A percentile compares a stretch with the other conserved stretches of the same genome.
These are phyloP conservation scores for Drosophila mettleri DNA, from an alignment of 2,888 invertebrate genomes.

Conservation along the genomic window DNA sequence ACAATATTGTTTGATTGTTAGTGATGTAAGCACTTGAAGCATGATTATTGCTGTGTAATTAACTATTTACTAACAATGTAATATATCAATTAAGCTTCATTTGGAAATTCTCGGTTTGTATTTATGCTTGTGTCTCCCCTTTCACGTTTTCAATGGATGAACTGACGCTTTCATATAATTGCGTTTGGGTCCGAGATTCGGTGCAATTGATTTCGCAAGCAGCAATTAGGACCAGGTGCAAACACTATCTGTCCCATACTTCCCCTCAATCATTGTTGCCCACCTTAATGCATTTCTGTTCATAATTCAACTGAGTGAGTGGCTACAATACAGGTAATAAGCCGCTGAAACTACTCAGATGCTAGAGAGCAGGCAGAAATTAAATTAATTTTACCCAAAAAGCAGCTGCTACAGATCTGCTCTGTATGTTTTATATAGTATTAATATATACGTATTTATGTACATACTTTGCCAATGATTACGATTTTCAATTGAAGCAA, in stretches of 20 bases:
- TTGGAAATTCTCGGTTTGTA: background rate
- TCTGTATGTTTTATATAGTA: background rate
- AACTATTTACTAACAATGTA: background rate
- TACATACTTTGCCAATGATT: constrained; percentile 44
- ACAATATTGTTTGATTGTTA: background rate
- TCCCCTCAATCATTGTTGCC: background rate
- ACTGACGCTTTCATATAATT: constrained; percentile 30
- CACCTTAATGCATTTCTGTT: background rate
- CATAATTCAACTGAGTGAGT: constrained; percentile 42
- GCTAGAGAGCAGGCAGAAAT: constrained; percentile 13
- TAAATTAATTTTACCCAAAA: constrained; percentile 53
- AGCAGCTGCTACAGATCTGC: constrained; percentile 27
- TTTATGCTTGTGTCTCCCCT: background rate
- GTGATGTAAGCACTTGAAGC: too few relatives aligned
- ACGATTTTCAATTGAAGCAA: constrained; percentile 50
- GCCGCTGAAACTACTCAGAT: constrained; percentile 13
- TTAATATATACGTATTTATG: background rate
- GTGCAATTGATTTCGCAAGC: constrained; percentile 1
- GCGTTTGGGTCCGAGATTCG: constrained; percentile 3
- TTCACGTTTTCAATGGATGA: constrained; percentile 41
- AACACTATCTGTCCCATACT: background rate
- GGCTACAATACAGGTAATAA: constrained; percentile 39
- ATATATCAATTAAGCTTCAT: background rate
- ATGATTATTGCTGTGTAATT: too few relatives aligned
- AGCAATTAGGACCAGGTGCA: constrained; percentile 12